phyloP scores from a whole-genome alignment of 2,888 invertebrate genomes.

The Lithophane semibrunnea region DNA sequence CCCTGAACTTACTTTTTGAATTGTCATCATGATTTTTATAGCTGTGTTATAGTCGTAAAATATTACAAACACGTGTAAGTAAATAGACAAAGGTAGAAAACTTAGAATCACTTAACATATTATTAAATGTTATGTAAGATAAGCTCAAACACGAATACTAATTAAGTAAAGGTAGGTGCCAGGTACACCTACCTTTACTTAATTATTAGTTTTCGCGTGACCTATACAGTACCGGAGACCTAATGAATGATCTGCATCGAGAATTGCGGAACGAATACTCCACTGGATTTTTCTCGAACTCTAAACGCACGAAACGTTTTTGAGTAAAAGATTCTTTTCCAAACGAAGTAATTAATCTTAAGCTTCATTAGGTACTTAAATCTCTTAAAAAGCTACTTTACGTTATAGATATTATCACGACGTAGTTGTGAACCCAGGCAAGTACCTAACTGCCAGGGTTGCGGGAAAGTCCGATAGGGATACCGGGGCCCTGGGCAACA shows the following conservation, averaged over 20 bases:
- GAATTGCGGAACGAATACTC: neutral
- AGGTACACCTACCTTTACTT: neutral
- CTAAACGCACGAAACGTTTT: neutral
- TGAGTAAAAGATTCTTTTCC: neutral
- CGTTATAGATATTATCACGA: neutral
- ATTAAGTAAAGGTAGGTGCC: neutral
- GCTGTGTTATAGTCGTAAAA: neutral
- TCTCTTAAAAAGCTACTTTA: neutral
- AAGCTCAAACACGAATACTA: slow-evolving; percentile 11
- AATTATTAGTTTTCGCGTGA: too few relatives aligned
- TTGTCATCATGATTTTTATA: neutral
- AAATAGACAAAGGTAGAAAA: neutral
- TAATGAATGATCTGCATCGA: neutral
- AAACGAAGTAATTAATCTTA: neutral
- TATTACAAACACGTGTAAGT: neutral
- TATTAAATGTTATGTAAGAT: neutral
- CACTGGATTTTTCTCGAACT: neutral
- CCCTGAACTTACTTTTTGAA: neutral
- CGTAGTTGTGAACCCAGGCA: neutral
- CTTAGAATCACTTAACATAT: neutral
- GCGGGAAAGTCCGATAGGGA: too few relatives aligned
- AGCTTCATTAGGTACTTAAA: neutral
- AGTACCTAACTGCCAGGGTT: too few relatives aligned
- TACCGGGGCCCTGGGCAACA: too few relatives aligned
- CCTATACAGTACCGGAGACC: too few relatives aligned